Base-by-base conservation (phyloP, 30 jellyfish, hydroid and myxozoan genomes). In the Cassiopea andromeda region DNA sequence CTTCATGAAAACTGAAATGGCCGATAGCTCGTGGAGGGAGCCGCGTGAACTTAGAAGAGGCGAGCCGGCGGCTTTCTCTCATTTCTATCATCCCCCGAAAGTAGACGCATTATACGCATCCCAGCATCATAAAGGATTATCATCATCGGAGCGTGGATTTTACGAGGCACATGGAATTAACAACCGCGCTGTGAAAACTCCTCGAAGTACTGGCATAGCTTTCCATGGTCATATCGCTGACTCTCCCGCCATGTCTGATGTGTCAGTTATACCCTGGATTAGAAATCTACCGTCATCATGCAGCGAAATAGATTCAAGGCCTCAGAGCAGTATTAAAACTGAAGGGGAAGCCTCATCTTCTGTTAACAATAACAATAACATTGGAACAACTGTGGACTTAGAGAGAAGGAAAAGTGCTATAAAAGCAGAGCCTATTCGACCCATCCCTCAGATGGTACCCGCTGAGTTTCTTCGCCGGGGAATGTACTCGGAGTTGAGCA, bases 391-490 rank as follows among this genome's bases (percentile, higher is more conserved):
- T 45, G 82, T 79, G 64, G 95, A 88, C 54, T 70, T 76, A 45
- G 90, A 90, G 82, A 89, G 92, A 69, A 79, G 78, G 82, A 83
- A 90, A 71, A 76, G 82, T 59, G 90, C 86, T 38, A 81, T 75
- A 61, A 76, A 83, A 76, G 93, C 90, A 12, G 91, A 79, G 68
- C 97, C 97, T 7, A 80, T 94, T 2, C 90, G 98, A 72, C 98
- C 98, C 50, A 79, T 94, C 1, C 97, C 98, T 13, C 97, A 94
- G 59, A 86, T 89, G 95, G 92, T 89, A 69, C 98, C 97, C 74
- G 91, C 97, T 9, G 97, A 94, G 73, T 94, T 83, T 57, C 91
- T 86, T 44, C 85, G 96, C 8, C 75, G 95, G 77, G 91, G 98
- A 59, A 67, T 83, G 84, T 81, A 83, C 90, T 48, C 87, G 3